Evolutionary conservation across 2,797 vertebrate species (phyloP), one percentile per base, ranked within the genome.

Genomic region (Rhinophrynus dorsalis): DNA sequence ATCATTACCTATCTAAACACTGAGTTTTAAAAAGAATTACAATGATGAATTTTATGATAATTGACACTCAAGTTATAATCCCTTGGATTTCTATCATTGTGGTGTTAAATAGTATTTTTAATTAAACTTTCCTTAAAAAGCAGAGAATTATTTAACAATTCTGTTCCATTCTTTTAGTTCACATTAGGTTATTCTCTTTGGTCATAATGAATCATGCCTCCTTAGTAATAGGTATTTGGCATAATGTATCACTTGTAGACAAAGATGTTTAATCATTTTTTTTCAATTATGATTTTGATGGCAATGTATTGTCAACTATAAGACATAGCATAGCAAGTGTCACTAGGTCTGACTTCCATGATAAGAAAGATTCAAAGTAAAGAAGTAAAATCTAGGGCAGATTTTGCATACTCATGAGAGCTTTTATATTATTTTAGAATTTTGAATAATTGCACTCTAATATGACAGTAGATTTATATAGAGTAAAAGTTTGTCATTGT

Each of bases 1-100:
- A 97, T 97, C 96, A 98, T 99, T 98, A 99, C 95, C 95, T 97
- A 96, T 94, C 95, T 96, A 99, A 98, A 98, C 94, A 97, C 90
- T 82, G 90, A 90, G 89, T 95, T 94, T 92, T 95, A 94, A 93
- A 91, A 93, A 94, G 94, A 95, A 97, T 98, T 94, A 96, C 95
- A 96, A 95, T 97, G 94, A 98, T 96, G 95, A 94, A 97, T 97
- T 98, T 98, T 96, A 98, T 97, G 94, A 98, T 98, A 98, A 98
- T 98, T 97, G 94, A 92, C 91, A 96, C 94, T 96, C 95, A 94
- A 96, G 94, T 95, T 93, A 90, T 90, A 91, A 92, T 90, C 93
- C 85, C 82, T 77, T 85, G 84, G 90, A 95, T 91, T 95, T 94
- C 90, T 91, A 95, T 94, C 91, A 92, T 95, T 95, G 91, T 85